A percentile compares a stretch with the other conserved stretches of the same genome.
These are phyloP conservation scores for Drosophila testacea DNA, from an alignment of 2,888 invertebrate genomes.

Conservation along the genomic window DNA sequence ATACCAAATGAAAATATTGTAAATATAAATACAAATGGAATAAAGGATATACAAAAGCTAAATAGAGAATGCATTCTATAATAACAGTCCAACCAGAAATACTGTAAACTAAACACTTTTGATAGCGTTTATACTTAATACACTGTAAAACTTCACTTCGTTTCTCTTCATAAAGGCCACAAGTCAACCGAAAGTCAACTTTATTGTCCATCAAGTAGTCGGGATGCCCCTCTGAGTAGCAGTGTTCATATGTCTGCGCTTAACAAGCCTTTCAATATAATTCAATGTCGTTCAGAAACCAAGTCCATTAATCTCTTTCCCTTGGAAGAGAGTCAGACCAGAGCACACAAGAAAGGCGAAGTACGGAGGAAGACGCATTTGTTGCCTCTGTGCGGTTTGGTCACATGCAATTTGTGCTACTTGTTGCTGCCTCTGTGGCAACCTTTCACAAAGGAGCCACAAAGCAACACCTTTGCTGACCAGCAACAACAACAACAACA, in stretches of 20 bases:
- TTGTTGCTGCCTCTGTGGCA: slow-evolving; percentile 67
- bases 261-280: slow-evolving; percentile 66
- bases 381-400: slow-evolving; percentile 22
- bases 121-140: neutral
- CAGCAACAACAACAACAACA: slow-evolving; percentile 37
- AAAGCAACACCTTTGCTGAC: slow-evolving; percentile 66
- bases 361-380: slow-evolving; percentile 1
- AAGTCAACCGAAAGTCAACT: slow-evolving; percentile 26
- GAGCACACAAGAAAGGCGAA: slow-evolving; percentile 18
- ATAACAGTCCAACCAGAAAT: too few species aligned
- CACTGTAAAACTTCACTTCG: neutral
- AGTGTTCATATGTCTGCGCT: slow-evolving; percentile 61
- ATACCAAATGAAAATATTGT: slow-evolving; percentile 6
- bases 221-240: slow-evolving; percentile 14
- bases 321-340: neutral
- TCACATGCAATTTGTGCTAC: slow-evolving; percentile 74
- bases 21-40: neutral
- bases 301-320: slow-evolving; percentile 62
- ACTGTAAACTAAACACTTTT: neutral
- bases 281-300: slow-evolving; percentile 57
- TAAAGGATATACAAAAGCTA: neutral
- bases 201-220: slow-evolving; percentile 19
- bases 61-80: too few species aligned
- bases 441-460: slow-evolving; percentile 53
- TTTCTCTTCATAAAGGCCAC: neutral